phyloP scores from a whole-genome alignment of 2,113 vertebrate genomes.

The Halichoerus grypus region DNA sequence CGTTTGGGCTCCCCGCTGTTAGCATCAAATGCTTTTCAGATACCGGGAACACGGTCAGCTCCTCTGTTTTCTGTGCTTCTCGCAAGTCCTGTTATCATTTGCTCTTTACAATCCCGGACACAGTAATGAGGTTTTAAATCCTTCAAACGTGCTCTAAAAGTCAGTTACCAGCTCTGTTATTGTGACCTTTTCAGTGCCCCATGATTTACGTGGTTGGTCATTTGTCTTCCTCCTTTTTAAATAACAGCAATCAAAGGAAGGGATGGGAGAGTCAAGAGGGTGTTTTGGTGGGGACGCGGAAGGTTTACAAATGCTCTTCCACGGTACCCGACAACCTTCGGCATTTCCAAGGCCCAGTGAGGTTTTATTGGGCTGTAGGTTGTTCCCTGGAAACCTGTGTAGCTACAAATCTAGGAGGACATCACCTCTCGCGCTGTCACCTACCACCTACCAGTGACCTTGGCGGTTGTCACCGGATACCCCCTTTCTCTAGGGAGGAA shows the following conservation, averaged over 20 bases:
- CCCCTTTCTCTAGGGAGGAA: background rate
- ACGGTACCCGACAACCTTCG: background rate
- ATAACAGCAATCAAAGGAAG: background rate
- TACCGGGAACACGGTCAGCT: background rate
- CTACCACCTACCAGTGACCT: background rate
- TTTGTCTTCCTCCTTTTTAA: background rate
- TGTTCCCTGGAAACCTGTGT: background rate
- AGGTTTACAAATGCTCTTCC: accelerated
- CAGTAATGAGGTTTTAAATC: slow-evolving; percentile 50
- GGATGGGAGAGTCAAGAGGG: background rate
- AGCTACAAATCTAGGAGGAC: too few species aligned
- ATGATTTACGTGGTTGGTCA: background rate
- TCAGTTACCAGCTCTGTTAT: background rate
- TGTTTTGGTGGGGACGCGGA: accelerated
- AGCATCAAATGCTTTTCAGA: background rate
- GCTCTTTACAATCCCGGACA: slow-evolving; percentile 46
- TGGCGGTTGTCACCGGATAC: background rate
- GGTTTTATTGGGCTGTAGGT: background rate
- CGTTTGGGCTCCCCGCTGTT: accelerated
- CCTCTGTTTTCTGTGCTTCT: background rate
- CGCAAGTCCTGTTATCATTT: background rate
- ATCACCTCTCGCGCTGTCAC: accelerated
- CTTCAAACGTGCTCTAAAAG: background rate
- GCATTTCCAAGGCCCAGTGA: accelerated
- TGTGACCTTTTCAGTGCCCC: slow-evolving; percentile 2